Base-by-base conservation (phyloP, 2,888 invertebrate genomes). In the Scaptomyza caliginosa region DNA sequence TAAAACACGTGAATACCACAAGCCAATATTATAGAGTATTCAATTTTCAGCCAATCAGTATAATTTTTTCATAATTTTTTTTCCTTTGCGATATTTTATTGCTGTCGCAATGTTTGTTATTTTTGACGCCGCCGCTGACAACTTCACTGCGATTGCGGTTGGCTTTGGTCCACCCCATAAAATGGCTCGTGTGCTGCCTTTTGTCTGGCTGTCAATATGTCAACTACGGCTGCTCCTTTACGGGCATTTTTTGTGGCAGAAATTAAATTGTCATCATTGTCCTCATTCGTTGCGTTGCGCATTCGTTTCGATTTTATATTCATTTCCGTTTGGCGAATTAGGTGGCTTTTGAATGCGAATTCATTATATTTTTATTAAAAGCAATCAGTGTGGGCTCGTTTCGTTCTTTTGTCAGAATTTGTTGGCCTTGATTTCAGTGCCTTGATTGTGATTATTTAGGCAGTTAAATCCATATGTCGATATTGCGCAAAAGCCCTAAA, bases 321-420 rank as follows among this genome's bases (percentile, higher is more conserved):
- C 32, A 43, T 67, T 54, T 58, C 66, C 62, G 32, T 54, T 55
- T 52, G 38, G 57, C 65, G 60, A 32, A 48, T 56, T 56, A 48
- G 52, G 26, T 62, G 55, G 64, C 50, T 40, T 57, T 72, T 69
- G 40, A 81, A 71, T 88, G 82, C 74, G 72, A 67, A 66, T 58
- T 67, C 83, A 86, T 86, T 80, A 85, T 88, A 88, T 86, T 85
- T 86, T 85, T 88, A 86, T 86, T 87, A 86, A 85, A 82, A 70
- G 82, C 79, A 88, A 87, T 86, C 85, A 72, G 62, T 68, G 62
- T 45, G 59, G 39, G 62, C 59, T 73, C 62, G 32, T 70, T 42
- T 38, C 36, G 10, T 21, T 51, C 28, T 24, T 13, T 75, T 74
- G 81, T 76, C 77, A 64, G 74, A 70, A 76, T 77, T 76, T 81